A percentile compares a stretch with the other conserved stretches of the same genome.
Evolutionary conservation across 2,797 vertebrate species (phyloP).

Genomic region (Bradypus variegatus): DNA sequence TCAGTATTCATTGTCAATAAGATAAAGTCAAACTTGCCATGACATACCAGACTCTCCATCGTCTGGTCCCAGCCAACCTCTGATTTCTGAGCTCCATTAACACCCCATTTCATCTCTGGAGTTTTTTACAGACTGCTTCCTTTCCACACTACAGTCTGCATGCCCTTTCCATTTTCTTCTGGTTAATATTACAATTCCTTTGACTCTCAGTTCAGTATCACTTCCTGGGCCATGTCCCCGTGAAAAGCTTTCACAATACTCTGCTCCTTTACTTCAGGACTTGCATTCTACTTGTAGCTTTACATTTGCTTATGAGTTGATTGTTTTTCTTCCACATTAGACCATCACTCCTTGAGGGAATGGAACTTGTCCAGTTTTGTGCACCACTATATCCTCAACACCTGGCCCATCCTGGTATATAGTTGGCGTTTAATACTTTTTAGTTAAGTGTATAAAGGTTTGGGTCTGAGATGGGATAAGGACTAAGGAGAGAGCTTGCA

Average conservation of each 20-base stretch:
- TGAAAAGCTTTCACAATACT: neutral
- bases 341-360: neutral
- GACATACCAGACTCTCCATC: neutral
- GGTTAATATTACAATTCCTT: neutral
- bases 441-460: neutral
- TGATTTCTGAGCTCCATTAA: neutral
- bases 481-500: neutral
- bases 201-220: neutral
- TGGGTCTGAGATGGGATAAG: neutral
- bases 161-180: neutral
- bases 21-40: neutral
- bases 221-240: too few relatives aligned
- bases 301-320: neutral
- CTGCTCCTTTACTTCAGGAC: neutral
- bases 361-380: neutral
- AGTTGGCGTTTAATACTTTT: fast-evolving
- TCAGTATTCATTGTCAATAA: neutral
- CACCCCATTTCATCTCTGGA: neutral
- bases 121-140: neutral
- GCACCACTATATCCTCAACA: neutral
- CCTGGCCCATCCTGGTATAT: neutral
- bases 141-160: neutral
- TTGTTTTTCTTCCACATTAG: neutral
- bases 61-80: neutral
- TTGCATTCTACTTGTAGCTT: neutral